These are phyloP conservation scores for Prenolepis imparis DNA, from an alignment of 2,888 invertebrate species.

Conservation along the genomic window DNA sequence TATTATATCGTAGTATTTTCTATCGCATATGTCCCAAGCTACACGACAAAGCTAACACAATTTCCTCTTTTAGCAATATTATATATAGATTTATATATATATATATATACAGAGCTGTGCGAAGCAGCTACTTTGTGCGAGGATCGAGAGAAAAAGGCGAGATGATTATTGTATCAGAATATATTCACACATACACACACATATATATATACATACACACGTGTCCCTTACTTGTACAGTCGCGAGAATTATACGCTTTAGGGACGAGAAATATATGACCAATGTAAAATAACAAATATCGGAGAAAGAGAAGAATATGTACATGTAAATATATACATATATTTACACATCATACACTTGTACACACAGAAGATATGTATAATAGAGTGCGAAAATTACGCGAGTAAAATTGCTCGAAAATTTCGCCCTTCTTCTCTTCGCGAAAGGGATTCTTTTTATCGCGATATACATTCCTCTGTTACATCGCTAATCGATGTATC, in stretches of 20 bases:
- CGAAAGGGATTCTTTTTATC: neutral
- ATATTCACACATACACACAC: neutral
- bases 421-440: neutral
- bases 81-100: conserved; percentile 9
- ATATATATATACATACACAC: neutral
- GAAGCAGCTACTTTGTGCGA: neutral
- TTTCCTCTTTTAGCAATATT: conserved; percentile 48
- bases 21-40: conserved; percentile 56
- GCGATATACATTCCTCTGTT: conserved; percentile 67
- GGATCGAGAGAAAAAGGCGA: conserved; percentile 6
- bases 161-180: conserved; percentile 41
- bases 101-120: neutral
- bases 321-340: conserved; percentile 64
- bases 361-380: conserved; percentile 22
- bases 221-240: conserved; percentile 55
- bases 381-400: conserved; percentile 23
- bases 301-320: conserved; percentile 18
- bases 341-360: conserved; percentile 25
- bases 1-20: conserved; percentile 35
- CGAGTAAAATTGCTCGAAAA: conserved; percentile 35
- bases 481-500: conserved; percentile 4
- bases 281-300: conserved; percentile 67
- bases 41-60: conserved; percentile 46
- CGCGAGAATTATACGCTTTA: conserved; percentile 47
- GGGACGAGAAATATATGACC: conserved; percentile 61